A percentile compares a stretch with the other conserved stretches of the same genome.
These are phyloP conservation scores for Musca vetustissima DNA, from an alignment of 1,140 invertebrate species.

Conservation along the genomic window DNA sequence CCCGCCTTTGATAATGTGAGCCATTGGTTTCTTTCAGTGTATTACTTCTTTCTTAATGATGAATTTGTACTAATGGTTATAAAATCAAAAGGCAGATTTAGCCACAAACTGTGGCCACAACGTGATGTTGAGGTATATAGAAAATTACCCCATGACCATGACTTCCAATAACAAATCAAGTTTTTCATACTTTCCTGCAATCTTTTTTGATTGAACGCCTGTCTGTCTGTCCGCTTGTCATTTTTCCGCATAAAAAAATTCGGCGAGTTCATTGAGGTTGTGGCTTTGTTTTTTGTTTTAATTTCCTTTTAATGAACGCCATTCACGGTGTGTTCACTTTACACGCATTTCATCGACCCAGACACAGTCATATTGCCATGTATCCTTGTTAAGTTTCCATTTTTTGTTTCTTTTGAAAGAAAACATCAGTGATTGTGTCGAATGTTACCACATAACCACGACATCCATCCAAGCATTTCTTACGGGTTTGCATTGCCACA, in stretches of 20 bases:
- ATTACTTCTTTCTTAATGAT: constrained; percentile 6
- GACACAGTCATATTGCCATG: no score
- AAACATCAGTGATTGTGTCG: constrained; percentile 13
- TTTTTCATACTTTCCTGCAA: no score
- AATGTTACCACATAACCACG: not conserved
- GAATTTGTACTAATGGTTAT: constrained; percentile 3
- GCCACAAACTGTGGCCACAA: not conserved
- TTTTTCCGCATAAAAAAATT: not conserved
- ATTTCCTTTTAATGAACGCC: constrained; percentile 20
- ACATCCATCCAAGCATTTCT: not conserved
- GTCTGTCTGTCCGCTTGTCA: not conserved
- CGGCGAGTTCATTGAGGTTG: not conserved
- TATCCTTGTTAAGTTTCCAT: not conserved
- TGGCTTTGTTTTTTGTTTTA: not conserved
- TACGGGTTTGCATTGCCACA: not conserved
- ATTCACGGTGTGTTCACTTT: not conserved
- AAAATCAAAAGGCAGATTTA: not conserved
- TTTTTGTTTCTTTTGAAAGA: not conserved
- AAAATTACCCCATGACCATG: not conserved
- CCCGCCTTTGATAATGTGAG: no score
- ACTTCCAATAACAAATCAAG: no score
- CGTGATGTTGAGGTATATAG: not conserved
- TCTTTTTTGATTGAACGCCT: no score
- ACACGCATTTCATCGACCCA: no score
- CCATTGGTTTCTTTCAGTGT: constrained; percentile 1